phyloP scores from a whole-genome alignment of 2,797 vertebrate species.

The Mus minutoides region DNA sequence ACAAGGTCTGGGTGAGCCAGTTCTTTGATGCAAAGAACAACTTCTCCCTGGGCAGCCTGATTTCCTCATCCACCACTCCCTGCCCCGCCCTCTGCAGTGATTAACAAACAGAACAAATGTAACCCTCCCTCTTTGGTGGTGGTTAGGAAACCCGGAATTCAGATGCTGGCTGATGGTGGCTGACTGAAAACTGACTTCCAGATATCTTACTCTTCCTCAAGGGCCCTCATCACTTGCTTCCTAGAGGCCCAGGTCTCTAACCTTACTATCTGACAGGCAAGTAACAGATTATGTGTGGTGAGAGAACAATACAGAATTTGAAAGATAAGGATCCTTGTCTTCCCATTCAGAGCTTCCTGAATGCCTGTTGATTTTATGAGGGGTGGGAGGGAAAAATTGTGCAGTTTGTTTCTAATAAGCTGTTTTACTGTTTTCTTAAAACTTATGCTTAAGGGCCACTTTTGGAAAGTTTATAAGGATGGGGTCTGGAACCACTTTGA shows the following conservation, averaged over 20 bases:
- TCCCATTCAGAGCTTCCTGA: not conserved
- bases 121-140: not conserved
- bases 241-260: not conserved
- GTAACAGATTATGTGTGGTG: not conserved
- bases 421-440: not conserved
- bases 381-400: not conserved
- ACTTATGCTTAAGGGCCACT: not conserved
- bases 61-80: not conserved
- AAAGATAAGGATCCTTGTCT: not conserved
- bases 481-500: not conserved
- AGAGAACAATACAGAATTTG: not conserved
- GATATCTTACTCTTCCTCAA: not conserved
- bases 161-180: not conserved
- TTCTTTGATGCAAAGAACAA: not conserved
- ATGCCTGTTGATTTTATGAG: not conserved
- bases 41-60: not conserved
- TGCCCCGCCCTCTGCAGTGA: not conserved
- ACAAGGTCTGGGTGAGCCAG: not conserved
- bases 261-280: not conserved
- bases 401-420: too few relatives aligned
- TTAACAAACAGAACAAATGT: not conserved
- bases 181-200: not conserved
- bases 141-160: not conserved
- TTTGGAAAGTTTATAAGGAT: not conserved
- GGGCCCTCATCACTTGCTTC: rapidly evolving